Percentiles rank a stretch among this genome's conserved stretches.
Evolutionary conservation across 1,140 invertebrate genomes (phyloP).

Genomic region (Bombus breviceps): DNA sequence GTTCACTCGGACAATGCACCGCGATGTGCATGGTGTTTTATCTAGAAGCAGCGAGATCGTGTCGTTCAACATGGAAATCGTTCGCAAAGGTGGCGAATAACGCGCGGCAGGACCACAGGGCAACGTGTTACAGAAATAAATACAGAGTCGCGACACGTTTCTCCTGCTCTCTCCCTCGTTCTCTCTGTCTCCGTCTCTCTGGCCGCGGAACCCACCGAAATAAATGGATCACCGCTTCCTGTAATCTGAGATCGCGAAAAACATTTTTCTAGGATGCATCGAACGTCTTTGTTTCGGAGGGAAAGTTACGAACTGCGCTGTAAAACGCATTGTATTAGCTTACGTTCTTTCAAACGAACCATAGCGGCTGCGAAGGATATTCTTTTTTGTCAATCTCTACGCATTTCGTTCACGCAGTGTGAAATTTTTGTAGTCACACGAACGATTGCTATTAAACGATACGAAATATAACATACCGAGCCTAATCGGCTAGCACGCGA

Average conservation of each 20-base stretch:
- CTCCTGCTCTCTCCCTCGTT: not conserved
- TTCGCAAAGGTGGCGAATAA: constrained; percentile 27
- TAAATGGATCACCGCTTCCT: constrained; percentile 66
- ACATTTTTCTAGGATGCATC: constrained; percentile 47
- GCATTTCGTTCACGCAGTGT: too few species aligned
- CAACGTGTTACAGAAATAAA: constrained; percentile 63
- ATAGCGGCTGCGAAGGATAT: too few species aligned
- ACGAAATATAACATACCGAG: too few species aligned
- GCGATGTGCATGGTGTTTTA: not conserved
- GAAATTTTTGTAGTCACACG: too few species aligned
- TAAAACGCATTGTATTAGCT: too few species aligned
- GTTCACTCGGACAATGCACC: constrained; percentile 25
- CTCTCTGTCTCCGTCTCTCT: not conserved
- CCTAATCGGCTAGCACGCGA: too few species aligned
- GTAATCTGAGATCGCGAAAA: constrained; percentile 64
- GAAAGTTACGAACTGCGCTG: not conserved
- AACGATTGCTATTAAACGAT: too few species aligned
- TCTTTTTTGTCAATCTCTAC: too few species aligned
- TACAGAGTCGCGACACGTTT: constrained; percentile 50
- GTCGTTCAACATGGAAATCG: constrained; percentile 1
- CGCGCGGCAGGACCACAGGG: constrained; percentile 23
- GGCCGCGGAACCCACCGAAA: constrained; percentile 44
- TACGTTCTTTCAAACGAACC: too few species aligned
- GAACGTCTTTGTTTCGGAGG: not conserved
- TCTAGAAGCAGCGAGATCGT: not conserved